These are phyloP conservation scores for Xanthia icteritia DNA, from an alignment of 2,888 invertebrate species.

Conservation along the genomic window DNA sequence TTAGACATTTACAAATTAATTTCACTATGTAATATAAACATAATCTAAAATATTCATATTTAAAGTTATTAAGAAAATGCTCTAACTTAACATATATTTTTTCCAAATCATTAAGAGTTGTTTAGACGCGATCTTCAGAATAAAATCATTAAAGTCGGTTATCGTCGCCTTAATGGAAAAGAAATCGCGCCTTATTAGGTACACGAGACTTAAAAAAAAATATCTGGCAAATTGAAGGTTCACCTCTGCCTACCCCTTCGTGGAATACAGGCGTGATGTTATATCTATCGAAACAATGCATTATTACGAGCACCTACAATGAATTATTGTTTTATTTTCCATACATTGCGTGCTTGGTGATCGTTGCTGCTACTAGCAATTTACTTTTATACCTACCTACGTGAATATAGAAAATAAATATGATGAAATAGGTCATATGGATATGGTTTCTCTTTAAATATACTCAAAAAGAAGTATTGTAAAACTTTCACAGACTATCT, in stretches of 20 bases:
- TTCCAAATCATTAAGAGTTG: too few species aligned
- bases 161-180: too few species aligned
- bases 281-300: conserved; percentile 21
- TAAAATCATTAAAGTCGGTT: too few species aligned
- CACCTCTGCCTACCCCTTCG: neutral
- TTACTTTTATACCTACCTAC: conserved; percentile 18
- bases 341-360: conserved; percentile 37
- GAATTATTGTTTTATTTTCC: conserved; percentile 28
- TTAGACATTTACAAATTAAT: too few species aligned
- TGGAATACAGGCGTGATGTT: neutral
- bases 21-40: too few species aligned
- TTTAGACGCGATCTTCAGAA: too few species aligned
- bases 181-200: neutral
- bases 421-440: conserved; percentile 32
- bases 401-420: neutral
- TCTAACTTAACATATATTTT: too few species aligned
- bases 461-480: neutral
- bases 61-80: too few species aligned
- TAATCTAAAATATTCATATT: too few species aligned
- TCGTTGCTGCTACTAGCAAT: conserved; percentile 31
- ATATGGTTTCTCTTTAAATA: neutral
- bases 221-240: too few species aligned
- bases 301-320: conserved; percentile 18
- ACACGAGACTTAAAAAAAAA: too few species aligned
- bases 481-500: neutral